phyloP scores from a whole-genome alignment of 35 echinoderm and acorn worm species.

The Heliocidaris tuberculata region DNA sequence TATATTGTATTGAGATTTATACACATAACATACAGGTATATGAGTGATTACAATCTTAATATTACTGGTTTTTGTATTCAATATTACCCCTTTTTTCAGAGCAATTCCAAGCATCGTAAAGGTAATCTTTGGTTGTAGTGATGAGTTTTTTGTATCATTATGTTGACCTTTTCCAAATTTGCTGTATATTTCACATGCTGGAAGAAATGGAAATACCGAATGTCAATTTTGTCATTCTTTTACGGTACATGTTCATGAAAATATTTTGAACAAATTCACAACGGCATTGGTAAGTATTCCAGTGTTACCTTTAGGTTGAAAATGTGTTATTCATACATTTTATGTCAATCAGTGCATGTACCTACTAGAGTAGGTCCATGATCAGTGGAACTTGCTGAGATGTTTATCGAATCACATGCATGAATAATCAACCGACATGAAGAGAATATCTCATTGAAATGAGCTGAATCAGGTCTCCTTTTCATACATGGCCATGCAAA shows the following conservation, averaged over 20 bases:
- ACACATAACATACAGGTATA: background rate
- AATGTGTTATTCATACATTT: no score
- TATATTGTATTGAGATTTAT: background rate
- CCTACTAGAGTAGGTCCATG: no score
- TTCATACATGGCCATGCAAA: no score
- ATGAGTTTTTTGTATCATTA: background rate
- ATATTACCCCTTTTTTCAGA: constrained; percentile 30
- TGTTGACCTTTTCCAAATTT: background rate
- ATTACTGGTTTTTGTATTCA: background rate
- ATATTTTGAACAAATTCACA: no score
- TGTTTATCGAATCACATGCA: no score
- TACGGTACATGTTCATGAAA: background rate
- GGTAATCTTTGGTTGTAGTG: constrained; percentile 41
- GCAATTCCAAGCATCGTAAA: constrained; percentile 37
- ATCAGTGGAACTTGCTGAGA: no score
- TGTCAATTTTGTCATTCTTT: background rate
- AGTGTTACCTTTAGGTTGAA: no score
- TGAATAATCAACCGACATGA: no score
- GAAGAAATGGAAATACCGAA: background rate
- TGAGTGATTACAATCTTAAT: background rate
- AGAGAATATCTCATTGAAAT: no score
- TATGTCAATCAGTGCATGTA: no score
- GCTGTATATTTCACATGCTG: background rate
- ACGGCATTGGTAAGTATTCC: no score
- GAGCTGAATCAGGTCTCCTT: no score